Conservation (phyloP, 2,113 vertebrate genomes). For the Burhinus bistriatus region DNA sequence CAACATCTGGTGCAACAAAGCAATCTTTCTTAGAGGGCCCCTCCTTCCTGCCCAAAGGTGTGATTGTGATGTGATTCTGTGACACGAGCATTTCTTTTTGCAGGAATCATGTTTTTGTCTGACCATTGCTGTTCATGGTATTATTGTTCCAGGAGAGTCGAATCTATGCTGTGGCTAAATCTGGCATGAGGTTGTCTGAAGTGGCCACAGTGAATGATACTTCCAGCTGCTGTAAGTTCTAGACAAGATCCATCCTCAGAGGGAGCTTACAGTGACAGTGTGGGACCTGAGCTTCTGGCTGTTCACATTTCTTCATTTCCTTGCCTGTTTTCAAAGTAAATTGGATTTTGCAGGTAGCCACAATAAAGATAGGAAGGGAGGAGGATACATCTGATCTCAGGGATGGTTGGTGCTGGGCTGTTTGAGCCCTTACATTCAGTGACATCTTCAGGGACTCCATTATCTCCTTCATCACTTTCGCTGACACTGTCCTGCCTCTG, state of each 20-base stretch:
- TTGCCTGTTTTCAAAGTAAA: slow-evolving; percentile 11
- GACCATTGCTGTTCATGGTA: neutral
- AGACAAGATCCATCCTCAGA: neutral
- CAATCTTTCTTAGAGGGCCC: neutral
- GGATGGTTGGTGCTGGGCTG: neutral
- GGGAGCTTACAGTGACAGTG: neutral
- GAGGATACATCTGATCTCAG: neutral
- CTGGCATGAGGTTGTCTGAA: slow-evolving; percentile 88
- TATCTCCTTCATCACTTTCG: neutral
- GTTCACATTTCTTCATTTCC: neutral
- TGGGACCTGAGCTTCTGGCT: neutral
- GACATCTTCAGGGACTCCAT: neutral
- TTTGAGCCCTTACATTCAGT: neutral
- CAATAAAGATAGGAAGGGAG: neutral
- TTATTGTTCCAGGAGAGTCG: slow-evolving; percentile 81
- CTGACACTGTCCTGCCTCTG: neutral
- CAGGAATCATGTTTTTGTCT: neutral
- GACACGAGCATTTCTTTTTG: neutral
- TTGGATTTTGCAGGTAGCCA: neutral
- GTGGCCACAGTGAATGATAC: slow-evolving; percentile 66
- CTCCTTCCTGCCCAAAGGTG: neutral
- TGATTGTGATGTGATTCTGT: neutral
- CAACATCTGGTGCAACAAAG: neutral
- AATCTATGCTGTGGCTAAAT: slow-evolving; percentile 88
- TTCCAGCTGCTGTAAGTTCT: slow-evolving; percentile 76